Evolutionary conservation across 2,113 vertebrate species (phyloP).

Genomic region (Sinocyclocheilus anophthalmus): DNA sequence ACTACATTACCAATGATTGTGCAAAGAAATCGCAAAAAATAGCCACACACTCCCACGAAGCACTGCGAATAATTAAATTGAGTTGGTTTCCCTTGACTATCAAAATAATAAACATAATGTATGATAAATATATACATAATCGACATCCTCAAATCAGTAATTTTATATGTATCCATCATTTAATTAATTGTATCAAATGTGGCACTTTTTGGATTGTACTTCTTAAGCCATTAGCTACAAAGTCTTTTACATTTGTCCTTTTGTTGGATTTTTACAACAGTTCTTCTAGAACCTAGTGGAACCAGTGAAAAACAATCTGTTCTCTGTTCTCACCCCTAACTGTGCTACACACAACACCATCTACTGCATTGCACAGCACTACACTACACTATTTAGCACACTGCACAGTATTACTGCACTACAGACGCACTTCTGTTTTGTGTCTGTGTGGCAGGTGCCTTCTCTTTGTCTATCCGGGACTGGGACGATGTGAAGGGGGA

Average conservation of each 20-base stretch:
- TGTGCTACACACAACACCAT: background rate
- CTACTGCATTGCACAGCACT: background rate
- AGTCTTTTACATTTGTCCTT: too few species aligned
- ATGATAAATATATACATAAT: background rate
- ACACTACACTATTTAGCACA: background rate
- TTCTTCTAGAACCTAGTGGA: too few species aligned
- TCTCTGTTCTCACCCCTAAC: background rate
- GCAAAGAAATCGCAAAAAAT: too few species aligned
- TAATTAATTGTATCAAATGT: background rate
- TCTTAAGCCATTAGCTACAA: background rate
- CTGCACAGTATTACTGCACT: too few species aligned
- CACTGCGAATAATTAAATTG: background rate
- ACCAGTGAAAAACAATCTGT: background rate
- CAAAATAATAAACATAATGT: background rate
- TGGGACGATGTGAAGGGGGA: slow-evolving; percentile 97
- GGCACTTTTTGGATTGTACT: background rate
- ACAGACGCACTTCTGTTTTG: background rate
- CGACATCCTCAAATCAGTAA: background rate
- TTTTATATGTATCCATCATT: background rate
- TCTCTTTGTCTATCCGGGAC: slow-evolving; percentile 95
- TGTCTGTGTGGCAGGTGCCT: slow-evolving; percentile 82
- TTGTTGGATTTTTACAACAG: too few species aligned
- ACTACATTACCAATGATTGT: too few species aligned
- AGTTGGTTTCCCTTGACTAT: background rate
- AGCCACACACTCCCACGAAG: background rate